phyloP scores from a whole-genome alignment of 2,113 vertebrate genomes.

The Pseudois nayaur region DNA sequence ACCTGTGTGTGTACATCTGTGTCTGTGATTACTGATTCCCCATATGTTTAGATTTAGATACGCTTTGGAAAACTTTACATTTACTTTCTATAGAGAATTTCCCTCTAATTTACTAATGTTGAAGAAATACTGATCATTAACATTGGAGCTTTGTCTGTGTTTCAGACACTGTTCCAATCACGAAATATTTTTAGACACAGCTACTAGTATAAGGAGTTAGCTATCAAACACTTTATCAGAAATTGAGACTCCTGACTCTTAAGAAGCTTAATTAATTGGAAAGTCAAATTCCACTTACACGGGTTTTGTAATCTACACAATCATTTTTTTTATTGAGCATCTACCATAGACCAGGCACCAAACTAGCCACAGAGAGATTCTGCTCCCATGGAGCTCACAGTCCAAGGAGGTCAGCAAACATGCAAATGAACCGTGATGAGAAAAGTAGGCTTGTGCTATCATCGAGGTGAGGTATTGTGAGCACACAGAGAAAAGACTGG shows the following conservation, averaged over 20 bases:
- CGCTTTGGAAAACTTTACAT: background rate
- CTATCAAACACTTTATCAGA: background rate
- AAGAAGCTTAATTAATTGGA: background rate
- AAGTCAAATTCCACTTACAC: background rate
- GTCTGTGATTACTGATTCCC: background rate
- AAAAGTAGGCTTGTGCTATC: background rate
- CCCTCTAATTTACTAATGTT: background rate
- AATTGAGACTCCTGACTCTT: background rate
- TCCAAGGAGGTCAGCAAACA: background rate
- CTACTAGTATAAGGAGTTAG: background rate
- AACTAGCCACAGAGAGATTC: background rate
- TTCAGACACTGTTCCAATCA: background rate
- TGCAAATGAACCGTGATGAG: background rate
- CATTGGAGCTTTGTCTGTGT: background rate
- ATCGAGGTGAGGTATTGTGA: background rate
- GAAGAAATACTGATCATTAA: background rate
- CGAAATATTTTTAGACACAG: background rate
- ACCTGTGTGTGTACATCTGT: background rate
- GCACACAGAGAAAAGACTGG: background rate
- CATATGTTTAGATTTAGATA: background rate
- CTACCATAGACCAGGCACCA: background rate
- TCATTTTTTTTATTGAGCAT: background rate
- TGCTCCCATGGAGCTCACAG: background rate
- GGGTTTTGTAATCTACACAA: background rate
- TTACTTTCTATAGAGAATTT: background rate